Conservation (phyloP, 2,113 vertebrate species). For the Nyctibius bracteatus region DNA sequence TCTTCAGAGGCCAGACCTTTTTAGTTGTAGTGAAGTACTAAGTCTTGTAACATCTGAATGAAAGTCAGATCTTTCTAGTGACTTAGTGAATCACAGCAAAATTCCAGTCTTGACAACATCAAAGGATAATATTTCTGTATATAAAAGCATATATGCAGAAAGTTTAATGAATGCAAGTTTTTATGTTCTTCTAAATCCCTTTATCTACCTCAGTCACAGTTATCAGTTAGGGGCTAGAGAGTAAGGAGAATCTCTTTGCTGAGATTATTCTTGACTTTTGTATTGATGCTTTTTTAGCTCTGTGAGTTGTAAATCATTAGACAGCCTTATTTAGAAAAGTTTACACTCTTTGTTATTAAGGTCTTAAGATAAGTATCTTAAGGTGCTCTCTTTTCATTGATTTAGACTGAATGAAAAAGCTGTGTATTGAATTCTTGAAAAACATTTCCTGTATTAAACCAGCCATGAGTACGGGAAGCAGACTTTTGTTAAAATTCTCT, state of each 20-base stretch:
- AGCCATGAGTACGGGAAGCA: not conserved
- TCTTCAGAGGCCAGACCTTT: not conserved
- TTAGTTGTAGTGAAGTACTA: not conserved
- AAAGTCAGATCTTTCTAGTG: not conserved
- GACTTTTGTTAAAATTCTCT: not conserved
- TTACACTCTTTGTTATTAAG: not conserved
- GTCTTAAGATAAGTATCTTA: not conserved
- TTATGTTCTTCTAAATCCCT: not conserved
- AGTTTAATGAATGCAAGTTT: not conserved
- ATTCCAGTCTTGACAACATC: not conserved
- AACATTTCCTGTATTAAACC: not conserved
- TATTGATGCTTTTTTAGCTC: not conserved
- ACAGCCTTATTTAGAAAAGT: not conserved
- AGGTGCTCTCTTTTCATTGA: not conserved
- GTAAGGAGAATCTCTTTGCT: not conserved
- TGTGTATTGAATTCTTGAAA: not conserved
- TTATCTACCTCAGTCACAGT: not conserved
- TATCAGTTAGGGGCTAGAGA: not conserved
- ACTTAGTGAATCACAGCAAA: not conserved
- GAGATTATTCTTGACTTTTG: not conserved
- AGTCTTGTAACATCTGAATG: not conserved
- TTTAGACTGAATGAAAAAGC: not conserved
- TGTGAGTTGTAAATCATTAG: not conserved
- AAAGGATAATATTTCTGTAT: not conserved
- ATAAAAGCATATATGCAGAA: not conserved